Evolutionary conservation across 2,113 vertebrate genomes (phyloP).

Genomic region (Isichthys henryi): DNA sequence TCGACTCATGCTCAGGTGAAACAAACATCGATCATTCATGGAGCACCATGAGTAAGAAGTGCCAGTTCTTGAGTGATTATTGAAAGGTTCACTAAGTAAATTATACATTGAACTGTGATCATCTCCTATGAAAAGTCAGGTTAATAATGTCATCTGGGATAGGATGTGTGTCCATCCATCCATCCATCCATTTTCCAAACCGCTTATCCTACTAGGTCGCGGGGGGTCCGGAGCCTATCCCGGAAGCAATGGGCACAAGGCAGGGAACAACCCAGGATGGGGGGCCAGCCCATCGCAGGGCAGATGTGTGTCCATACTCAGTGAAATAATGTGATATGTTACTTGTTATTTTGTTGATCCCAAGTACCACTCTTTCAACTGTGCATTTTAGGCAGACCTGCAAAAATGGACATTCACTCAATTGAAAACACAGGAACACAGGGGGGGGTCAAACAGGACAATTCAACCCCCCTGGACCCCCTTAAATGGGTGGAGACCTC

Average conservation of each 20-base stretch:
- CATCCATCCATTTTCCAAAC: too few species aligned
- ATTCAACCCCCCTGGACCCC: background rate
- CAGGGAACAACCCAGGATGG: too few species aligned
- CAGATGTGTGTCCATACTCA: conserved; percentile 25
- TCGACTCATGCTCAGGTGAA: conserved; percentile 25
- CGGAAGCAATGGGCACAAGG: too few species aligned
- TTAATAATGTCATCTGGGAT: conserved; percentile 55
- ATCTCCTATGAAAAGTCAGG: conserved; percentile 31
- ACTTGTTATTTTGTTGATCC: background rate
- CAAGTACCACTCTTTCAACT: background rate
- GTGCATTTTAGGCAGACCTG: background rate
- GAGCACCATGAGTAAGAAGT: conserved; percentile 33
- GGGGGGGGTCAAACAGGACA: background rate
- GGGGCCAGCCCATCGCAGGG: too few species aligned
- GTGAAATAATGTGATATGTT: background rate
- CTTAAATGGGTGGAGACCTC: background rate
- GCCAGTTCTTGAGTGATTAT: conserved; percentile 40
- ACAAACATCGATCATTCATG: conserved; percentile 30
- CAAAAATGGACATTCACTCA: background rate
- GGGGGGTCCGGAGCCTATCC: too few species aligned
- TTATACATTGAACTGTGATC: conserved; percentile 29
- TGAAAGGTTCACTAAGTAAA: conserved; percentile 58
- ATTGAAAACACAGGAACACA: background rate
- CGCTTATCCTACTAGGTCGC: too few species aligned
- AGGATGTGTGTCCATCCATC: conserved; percentile 28